These are phyloP conservation scores for Pangasianodon hypophthalmus DNA, from an alignment of 2,113 vertebrate genomes.

Conservation along the genomic window DNA sequence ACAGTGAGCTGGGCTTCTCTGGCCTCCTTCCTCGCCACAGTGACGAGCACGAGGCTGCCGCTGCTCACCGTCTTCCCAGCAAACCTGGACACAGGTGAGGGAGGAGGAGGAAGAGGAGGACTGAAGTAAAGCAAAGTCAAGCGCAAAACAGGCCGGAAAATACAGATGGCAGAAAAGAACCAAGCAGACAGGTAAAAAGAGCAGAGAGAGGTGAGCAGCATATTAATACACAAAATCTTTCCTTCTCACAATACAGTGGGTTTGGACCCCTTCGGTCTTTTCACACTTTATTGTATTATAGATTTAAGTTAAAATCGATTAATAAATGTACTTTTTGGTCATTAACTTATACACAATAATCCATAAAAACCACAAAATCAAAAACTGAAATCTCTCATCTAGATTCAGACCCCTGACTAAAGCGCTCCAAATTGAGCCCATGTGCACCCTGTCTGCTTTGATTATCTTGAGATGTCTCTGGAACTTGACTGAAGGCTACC, in stretches of 20 bases:
- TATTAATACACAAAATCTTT: not conserved
- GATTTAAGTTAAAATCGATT: not conserved
- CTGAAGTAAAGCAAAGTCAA: slow-evolving; percentile 66
- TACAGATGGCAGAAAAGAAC: slow-evolving; percentile 24
- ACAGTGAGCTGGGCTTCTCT: slow-evolving; percentile 81
- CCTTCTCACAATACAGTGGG: not conserved
- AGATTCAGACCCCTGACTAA: not conserved
- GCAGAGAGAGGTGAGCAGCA: not conserved
- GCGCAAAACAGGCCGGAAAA: slow-evolving; percentile 41
- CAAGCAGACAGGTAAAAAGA: not conserved
- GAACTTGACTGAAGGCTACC: not conserved
- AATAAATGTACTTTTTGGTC: not conserved
- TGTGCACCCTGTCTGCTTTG: not conserved
- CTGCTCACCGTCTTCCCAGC: slow-evolving; percentile 89
- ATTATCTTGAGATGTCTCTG: not conserved
- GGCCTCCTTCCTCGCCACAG: slow-evolving; percentile 77
- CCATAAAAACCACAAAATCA: not conserved
- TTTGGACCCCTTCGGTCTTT: not conserved
- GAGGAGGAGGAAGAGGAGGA: slow-evolving; percentile 61
- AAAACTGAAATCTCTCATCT: not conserved
- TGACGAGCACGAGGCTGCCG: slow-evolving; percentile 87
- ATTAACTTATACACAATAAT: not conserved
- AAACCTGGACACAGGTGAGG: slow-evolving; percentile 78
- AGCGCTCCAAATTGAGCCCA: not conserved
- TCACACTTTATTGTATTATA: not conserved